Evolutionary conservation across 2,888 invertebrate genomes (phyloP).

Genomic region (Campopleginae sp.): DNA sequence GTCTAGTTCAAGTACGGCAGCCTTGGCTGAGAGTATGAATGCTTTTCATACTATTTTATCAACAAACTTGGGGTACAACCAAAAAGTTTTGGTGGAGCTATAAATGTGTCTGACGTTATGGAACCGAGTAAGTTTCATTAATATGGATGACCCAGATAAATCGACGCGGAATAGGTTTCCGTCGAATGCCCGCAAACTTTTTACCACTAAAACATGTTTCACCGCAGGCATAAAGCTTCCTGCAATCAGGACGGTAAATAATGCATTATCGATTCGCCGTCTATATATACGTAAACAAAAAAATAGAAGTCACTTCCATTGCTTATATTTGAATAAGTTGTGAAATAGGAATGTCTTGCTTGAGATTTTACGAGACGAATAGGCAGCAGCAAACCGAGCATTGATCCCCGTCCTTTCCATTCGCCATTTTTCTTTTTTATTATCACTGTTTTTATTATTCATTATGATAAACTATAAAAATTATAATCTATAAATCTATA

Average conservation of each 20-base stretch:
- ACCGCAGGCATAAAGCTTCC: slow-evolving; percentile 13
- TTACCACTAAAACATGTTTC: slow-evolving; percentile 22
- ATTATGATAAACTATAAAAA: no score
- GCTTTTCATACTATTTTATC: slow-evolving; percentile 23
- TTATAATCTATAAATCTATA: no score
- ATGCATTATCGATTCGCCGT: slow-evolving; percentile 16
- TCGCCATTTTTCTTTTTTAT: not conserved
- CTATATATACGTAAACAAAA: slow-evolving; percentile 17
- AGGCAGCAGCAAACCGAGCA: not conserved
- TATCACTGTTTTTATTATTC: no score
- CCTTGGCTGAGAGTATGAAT: slow-evolving; percentile 6
- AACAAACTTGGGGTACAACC: slow-evolving; percentile 21
- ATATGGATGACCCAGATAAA: slow-evolving; percentile 34
- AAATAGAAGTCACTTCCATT: slow-evolving; percentile 17
- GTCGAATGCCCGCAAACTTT: slow-evolving; percentile 26
- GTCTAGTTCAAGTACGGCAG: not conserved
- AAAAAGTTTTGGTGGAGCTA: slow-evolving; percentile 27
- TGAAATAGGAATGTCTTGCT: not conserved
- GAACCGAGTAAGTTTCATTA: slow-evolving; percentile 33
- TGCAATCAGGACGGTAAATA: slow-evolving; percentile 15
- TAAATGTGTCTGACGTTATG: slow-evolving; percentile 28
- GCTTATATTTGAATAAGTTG: slow-evolving; percentile 3
- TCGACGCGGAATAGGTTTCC: slow-evolving; percentile 19
- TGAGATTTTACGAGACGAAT: not conserved
- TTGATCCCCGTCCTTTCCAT: not conserved